These are phyloP conservation scores for Montipora foliosa DNA, from an alignment of 64 coral and sea anemone genomes.

Conservation along the genomic window DNA sequence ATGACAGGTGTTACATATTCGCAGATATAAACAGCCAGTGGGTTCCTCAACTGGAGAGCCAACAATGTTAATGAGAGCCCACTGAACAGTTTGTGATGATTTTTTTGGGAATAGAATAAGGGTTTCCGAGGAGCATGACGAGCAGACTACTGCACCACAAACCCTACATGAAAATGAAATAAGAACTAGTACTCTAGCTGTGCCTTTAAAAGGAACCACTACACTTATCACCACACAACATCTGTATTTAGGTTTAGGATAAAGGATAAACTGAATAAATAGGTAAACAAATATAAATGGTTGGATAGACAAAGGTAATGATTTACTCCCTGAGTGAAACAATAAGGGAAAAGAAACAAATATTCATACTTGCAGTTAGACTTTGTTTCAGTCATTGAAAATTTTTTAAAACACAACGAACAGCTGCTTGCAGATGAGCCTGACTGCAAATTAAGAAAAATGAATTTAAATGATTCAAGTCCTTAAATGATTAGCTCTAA, in stretches of 20 bases:
- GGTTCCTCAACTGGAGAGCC: constrained; percentile 90
- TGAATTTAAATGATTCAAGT: background rate
- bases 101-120: constrained; percentile 68
- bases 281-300: background rate
- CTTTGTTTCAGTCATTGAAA: constrained; percentile 72
- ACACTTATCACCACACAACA: too few relatives aligned
- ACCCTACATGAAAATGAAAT: constrained; percentile 57
- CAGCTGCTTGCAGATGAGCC: constrained; percentile 51
- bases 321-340: too few relatives aligned
- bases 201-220: too few relatives aligned
- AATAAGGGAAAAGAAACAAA: background rate
- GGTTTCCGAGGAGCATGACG: constrained; percentile 82
- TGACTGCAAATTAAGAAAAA: constrained; percentile 23
- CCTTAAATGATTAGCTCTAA: background rate
- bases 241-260: too few relatives aligned
- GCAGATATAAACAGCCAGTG: constrained; percentile 76
- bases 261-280: background rate
- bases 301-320: background rate
- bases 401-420: constrained; percentile 64
- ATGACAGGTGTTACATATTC: constrained; percentile 85
- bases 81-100: constrained; percentile 42
- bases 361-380: constrained; percentile 73
- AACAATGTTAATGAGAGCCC: constrained; percentile 87
- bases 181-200: background rate
- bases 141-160: constrained; percentile 82